phyloP scores from a whole-genome alignment of 2,888 invertebrate species.

The Agrilus cyanescens region DNA sequence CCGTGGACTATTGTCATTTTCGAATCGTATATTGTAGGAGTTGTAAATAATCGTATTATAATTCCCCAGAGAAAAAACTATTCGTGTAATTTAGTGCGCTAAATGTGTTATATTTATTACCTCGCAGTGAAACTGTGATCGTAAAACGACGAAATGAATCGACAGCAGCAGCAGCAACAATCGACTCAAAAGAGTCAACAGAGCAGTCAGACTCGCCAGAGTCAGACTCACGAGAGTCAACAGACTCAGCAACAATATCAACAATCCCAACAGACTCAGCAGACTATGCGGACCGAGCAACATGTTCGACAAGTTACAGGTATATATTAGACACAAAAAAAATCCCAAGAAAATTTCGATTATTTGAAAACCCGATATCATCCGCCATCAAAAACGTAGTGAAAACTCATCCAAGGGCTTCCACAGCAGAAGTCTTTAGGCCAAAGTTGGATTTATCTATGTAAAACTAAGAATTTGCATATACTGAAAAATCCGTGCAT shows the following conservation, averaged over 20 bases:
- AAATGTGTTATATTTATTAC: not conserved
- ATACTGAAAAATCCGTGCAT: too few species aligned
- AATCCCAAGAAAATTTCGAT: too few species aligned
- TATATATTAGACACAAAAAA: too few species aligned
- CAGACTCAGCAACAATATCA: slow-evolving; percentile 38
- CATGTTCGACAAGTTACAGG: slow-evolving; percentile 38
- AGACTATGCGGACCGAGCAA: slow-evolving; percentile 50
- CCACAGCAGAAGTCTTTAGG: too few species aligned
- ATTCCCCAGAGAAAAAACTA: too few species aligned
- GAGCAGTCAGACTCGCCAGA: slow-evolving; percentile 38
- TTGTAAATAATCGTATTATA: slow-evolving; percentile 4
- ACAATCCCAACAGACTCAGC: slow-evolving; percentile 24
- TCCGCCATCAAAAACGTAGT: not conserved
- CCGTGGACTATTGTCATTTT: slow-evolving; percentile 30
- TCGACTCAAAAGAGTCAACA: slow-evolving; percentile 32
- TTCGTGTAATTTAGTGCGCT: slow-evolving; percentile 1
- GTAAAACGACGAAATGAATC: slow-evolving; percentile 53
- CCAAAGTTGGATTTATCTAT: too few species aligned
- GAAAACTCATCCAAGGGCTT: too few species aligned
- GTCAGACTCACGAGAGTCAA: slow-evolving; percentile 36
- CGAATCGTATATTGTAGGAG: slow-evolving; percentile 19
- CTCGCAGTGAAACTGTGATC: too few species aligned
- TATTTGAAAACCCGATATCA: too few species aligned
- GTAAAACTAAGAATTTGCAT: too few species aligned
- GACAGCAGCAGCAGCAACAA: slow-evolving; percentile 50